phyloP scores from a whole-genome alignment of 2,888 invertebrate genomes.

The Drosophila birchii region DNA sequence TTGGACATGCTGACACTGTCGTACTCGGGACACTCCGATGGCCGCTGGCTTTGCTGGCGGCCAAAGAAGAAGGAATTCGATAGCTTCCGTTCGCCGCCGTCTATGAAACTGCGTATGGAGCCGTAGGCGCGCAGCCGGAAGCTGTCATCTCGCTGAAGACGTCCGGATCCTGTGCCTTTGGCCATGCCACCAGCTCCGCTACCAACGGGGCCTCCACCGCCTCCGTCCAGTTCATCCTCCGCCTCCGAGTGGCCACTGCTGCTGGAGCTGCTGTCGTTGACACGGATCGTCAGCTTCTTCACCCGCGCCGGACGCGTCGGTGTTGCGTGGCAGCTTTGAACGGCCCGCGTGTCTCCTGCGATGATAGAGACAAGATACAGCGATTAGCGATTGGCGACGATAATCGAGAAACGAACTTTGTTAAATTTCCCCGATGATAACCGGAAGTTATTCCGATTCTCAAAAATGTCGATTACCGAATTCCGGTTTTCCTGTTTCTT shows the following conservation, averaged over 20 bases:
- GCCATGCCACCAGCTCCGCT: not conserved
- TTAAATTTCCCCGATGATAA: constrained; percentile 5
- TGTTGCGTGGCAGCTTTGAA: constrained; percentile 83
- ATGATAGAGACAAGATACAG: constrained; percentile 27
- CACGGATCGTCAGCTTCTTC: constrained; percentile 82
- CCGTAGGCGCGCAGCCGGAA: constrained; percentile 83
- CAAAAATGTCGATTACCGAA: not conserved
- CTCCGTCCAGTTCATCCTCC: constrained; percentile 65
- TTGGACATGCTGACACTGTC: constrained; percentile 79
- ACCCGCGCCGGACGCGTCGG: constrained; percentile 78
- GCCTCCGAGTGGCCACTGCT: constrained; percentile 71
- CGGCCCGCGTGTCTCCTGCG: constrained; percentile 74
- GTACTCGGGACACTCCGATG: constrained; percentile 73
- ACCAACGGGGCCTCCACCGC: not conserved
- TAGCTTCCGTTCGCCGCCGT: constrained; percentile 81
- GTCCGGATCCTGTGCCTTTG: constrained; percentile 28
- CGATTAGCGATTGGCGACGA: constrained; percentile 24
- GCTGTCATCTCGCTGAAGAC: constrained; percentile 81
- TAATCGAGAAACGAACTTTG: constrained; percentile 1
- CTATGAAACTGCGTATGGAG: constrained; percentile 83
- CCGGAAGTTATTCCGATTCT: not conserved
- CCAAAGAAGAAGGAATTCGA: constrained; percentile 83
- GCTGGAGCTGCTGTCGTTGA: constrained; percentile 82
- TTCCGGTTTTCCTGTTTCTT: not conserved
- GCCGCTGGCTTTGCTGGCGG: constrained; percentile 62